These are phyloP conservation scores for Gambusia yucatana DNA, from an alignment of 2,797 vertebrate genomes.

Conservation along the genomic window DNA sequence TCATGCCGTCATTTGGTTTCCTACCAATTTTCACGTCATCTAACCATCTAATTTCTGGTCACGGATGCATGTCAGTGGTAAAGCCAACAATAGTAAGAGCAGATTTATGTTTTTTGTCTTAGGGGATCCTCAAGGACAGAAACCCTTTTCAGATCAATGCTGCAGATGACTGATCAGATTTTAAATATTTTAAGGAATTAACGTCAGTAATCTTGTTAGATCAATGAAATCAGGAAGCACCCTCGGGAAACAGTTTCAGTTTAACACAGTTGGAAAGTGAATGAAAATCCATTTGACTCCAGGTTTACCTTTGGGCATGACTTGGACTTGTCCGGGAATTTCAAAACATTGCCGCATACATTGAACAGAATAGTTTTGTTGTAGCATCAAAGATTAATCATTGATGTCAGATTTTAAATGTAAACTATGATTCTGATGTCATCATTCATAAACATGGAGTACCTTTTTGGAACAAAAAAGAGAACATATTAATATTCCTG, in stretches of 20 bases:
- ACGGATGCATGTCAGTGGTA: not conserved
- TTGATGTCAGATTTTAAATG: not conserved
- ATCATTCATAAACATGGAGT: not conserved
- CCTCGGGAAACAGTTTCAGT: not conserved
- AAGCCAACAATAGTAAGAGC: not conserved
- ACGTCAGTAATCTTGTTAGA: not conserved
- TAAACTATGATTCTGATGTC: not conserved
- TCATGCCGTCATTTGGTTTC: not conserved
- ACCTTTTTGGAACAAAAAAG: not conserved
- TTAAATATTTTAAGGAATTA: not conserved
- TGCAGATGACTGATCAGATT: not conserved
- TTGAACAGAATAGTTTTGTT: not conserved
- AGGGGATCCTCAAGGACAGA: not conserved
- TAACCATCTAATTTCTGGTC: not conserved
- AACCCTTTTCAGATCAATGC: not conserved
- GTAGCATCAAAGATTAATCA: not conserved
- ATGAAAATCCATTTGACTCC: conserved; percentile 29
- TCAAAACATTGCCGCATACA: not conserved
- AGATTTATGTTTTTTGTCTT: not conserved
- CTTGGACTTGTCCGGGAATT: not conserved
- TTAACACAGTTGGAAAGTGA: not conserved
- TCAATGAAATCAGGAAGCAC: not conserved
- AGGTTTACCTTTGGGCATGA: not conserved
- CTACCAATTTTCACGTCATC: not conserved
- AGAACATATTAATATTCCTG: not conserved